Evolutionary conservation across 2,113 vertebrate species (phyloP).

Genomic region (Odontophorus gujanensis): DNA sequence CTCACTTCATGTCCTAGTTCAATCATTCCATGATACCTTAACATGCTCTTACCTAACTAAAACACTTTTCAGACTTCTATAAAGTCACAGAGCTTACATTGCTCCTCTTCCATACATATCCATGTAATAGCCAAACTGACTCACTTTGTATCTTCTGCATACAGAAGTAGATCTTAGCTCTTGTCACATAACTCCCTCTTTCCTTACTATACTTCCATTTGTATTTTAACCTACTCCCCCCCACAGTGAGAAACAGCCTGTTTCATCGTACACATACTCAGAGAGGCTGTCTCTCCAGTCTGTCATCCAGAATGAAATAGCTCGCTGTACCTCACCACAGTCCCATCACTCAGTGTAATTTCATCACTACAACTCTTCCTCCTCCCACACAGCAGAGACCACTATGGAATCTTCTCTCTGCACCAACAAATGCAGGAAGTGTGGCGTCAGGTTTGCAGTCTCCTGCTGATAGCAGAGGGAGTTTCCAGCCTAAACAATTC

Average conservation of each 20-base stretch:
- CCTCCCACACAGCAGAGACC: neutral
- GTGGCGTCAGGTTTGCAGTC: neutral
- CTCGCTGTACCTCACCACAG: fast-evolving
- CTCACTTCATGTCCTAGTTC: neutral
- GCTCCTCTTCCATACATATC: neutral
- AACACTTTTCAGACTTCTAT: neutral
- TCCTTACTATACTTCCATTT: neutral
- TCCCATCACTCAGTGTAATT: neutral
- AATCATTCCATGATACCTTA: neutral
- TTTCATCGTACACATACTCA: neutral
- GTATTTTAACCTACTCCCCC: neutral
- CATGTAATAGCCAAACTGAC: neutral
- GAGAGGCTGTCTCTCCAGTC: neutral
- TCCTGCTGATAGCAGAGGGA: neutral
- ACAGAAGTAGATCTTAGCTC: neutral
- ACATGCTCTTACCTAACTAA: neutral
- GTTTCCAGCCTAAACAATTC: neutral
- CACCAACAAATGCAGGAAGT: neutral
- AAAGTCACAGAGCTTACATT: neutral
- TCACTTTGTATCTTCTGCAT: neutral
- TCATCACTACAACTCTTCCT: neutral
- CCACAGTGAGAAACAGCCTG: neutral
- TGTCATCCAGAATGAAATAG: neutral
- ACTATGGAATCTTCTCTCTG: neutral
- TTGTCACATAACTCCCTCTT: neutral